A percentile compares a stretch with the other conserved stretches of the same genome.
Conservation (phyloP, 2,888 invertebrate genomes). For the Homarus gammarus region DNA sequence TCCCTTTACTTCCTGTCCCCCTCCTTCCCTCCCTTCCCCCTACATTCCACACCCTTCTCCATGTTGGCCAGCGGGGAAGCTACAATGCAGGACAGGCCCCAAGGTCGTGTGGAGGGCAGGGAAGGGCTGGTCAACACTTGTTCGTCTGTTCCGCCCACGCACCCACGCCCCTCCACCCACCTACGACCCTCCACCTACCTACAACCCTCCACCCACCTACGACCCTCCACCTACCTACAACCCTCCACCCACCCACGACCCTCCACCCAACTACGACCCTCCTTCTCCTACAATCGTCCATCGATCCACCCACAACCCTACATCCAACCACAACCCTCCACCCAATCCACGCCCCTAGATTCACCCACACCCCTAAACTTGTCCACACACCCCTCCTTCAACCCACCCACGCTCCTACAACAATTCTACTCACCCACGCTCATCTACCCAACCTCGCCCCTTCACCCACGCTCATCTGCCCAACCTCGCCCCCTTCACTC, state of each 20-base stretch:
- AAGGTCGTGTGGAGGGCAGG: slow-evolving; percentile 11
- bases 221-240: neutral
- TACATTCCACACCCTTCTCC: too few relatives aligned
- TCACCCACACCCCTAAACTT: neutral
- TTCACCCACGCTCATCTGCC: too few relatives aligned
- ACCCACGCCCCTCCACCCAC: neutral
- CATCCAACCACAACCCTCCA: neutral
- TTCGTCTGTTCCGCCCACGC: neutral
- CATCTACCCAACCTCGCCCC: too few relatives aligned
- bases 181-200: neutral
- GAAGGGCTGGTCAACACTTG: neutral
- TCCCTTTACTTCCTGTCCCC: neutral
- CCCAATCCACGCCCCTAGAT: neutral
- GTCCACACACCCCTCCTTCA: neutral
- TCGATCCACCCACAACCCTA: neutral
- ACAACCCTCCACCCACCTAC: neutral
- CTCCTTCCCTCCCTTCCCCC: neutral
- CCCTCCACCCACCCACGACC: neutral
- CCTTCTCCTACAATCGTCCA: too few relatives aligned
- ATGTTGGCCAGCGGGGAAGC: neutral
- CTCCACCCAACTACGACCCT: neutral
- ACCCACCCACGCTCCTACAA: neutral
- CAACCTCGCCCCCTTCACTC: too few relatives aligned
- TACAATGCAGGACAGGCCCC: neutral
- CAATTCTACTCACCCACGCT: too few relatives aligned